Percentiles rank a stretch among this genome's conserved stretches.
Evolutionary conservation across 2,797 vertebrate species (phyloP).

Genomic region (Pristis pectinata): DNA sequence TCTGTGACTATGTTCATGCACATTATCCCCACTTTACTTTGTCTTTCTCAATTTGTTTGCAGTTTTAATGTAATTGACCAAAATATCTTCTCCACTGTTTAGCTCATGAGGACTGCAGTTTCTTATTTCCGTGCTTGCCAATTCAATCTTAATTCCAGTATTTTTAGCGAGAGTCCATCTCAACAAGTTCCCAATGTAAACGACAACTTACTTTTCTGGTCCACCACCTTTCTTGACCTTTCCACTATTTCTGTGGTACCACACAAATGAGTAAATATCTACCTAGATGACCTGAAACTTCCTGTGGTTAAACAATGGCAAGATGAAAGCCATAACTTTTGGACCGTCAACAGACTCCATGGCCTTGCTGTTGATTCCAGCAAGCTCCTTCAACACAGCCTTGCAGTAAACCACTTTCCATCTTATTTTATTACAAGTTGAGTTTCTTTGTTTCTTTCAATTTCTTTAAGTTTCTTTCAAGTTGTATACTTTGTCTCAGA

Average conservation of each 20-base stretch:
- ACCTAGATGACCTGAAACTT: neutral
- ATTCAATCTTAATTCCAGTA: neutral
- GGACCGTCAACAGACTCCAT: too few relatives aligned
- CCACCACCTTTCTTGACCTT: neutral
- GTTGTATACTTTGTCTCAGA: too few relatives aligned
- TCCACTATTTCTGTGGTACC: neutral
- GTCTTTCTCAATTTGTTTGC: too few relatives aligned
- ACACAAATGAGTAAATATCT: neutral
- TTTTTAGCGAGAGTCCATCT: too few relatives aligned
- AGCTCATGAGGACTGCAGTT: neutral
- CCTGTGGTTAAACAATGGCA: neutral
- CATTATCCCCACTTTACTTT: neutral
- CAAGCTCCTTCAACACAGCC: neutral
- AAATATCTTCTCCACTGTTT: neutral
- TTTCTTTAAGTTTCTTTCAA: too few relatives aligned
- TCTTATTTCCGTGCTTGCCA: neutral
- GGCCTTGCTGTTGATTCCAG: neutral
- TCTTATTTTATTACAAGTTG: neutral
- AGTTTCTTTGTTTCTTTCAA: neutral
- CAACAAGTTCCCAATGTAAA: too few relatives aligned
- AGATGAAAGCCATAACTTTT: neutral
- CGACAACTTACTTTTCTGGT: neutral
- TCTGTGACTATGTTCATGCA: neutral
- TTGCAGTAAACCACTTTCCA: neutral
- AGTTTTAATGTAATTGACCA: neutral